phyloP scores from a whole-genome alignment of 2,113 vertebrate species.

The Capreolus pygargus region DNA sequence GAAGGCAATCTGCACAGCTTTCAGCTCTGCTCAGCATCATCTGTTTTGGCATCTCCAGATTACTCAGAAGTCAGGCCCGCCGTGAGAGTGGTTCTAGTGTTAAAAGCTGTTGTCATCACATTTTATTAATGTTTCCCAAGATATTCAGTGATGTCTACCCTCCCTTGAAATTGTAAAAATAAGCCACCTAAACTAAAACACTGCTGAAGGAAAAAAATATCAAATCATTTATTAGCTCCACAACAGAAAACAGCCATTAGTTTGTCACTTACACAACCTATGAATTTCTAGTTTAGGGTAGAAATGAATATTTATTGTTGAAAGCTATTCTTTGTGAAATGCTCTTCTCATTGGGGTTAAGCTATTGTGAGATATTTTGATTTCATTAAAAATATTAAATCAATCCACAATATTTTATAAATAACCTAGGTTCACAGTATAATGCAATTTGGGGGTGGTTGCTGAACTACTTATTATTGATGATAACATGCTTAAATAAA shows the following conservation, averaged over 20 bases:
- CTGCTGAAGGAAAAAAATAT: neutral
- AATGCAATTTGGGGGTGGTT: neutral
- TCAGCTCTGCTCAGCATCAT: neutral
- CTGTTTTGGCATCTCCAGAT: neutral
- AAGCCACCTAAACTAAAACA: neutral
- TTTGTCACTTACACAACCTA: neutral
- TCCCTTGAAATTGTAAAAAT: neutral
- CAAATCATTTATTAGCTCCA: conserved; percentile 4
- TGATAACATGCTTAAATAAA: neutral
- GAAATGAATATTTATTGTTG: neutral
- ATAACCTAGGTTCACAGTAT: neutral
- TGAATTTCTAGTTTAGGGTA: neutral
- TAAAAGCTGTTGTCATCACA: neutral
- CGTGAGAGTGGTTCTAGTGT: neutral
- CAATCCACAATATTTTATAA: conserved; percentile 31
- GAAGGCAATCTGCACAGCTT: accelerated
- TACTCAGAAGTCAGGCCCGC: neutral
- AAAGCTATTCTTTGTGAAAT: neutral
- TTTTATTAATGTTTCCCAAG: conserved; percentile 17
- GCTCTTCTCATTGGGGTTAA: neutral
- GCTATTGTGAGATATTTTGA: neutral
- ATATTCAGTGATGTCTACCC: neutral
- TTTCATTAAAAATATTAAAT: neutral
- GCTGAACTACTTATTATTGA: neutral
- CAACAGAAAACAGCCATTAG: neutral